A percentile compares a stretch with the other conserved stretches of the same genome.
phyloP scores from a whole-genome alignment of 2,113 vertebrate species.

The Gracilinanus agilis region DNA sequence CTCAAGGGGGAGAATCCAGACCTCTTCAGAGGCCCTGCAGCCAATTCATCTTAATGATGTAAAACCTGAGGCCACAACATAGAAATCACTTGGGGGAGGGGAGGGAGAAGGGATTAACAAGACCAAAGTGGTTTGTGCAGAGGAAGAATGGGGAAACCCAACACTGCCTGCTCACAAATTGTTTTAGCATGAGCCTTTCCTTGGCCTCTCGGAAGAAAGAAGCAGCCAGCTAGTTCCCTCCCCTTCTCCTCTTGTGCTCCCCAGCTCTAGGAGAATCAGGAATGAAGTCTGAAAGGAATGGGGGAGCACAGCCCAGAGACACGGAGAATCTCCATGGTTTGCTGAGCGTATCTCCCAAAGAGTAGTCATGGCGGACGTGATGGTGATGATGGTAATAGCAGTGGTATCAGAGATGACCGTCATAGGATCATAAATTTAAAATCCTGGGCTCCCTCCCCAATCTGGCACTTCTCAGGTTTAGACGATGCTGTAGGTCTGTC shows the following conservation, averaged over 20 bases:
- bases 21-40: background rate
- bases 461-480: background rate
- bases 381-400: background rate
- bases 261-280: background rate
- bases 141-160: slow-evolving; percentile 3
- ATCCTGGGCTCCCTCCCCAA: background rate
- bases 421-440: background rate
- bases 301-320: background rate
- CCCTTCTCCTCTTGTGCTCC: background rate
- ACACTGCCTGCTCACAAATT: background rate
- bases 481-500: background rate
- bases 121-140: background rate
- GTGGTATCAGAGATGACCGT: background rate
- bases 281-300: background rate
- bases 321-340: background rate
- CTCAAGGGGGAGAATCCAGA: background rate
- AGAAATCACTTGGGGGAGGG: background rate
- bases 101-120: background rate
- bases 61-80: background rate
- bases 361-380: background rate
- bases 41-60: slow-evolving; percentile 9
- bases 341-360: background rate
- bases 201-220: background rate
- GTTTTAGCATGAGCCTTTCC: slow-evolving; percentile 4
- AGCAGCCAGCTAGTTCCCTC: background rate